Evolutionary conservation across 2,888 invertebrate species (phyloP).

Genomic region (Lucinisca nassula): DNA sequence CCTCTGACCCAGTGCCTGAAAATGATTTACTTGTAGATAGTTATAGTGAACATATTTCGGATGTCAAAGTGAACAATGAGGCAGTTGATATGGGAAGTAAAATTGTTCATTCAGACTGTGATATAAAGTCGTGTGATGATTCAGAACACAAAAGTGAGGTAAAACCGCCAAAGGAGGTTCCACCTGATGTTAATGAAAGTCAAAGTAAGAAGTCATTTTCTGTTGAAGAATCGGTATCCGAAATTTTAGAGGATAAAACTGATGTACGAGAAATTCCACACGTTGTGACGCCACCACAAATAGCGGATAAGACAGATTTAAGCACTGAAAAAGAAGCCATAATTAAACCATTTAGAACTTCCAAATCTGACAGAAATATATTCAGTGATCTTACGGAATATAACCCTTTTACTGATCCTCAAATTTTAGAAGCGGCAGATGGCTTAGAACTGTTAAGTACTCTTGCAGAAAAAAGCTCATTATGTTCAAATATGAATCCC

Average conservation of each 20-base stretch:
- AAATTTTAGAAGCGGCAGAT: constrained; percentile 82
- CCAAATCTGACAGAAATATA: constrained; percentile 48
- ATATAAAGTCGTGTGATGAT: not conserved
- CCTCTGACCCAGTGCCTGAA: not conserved
- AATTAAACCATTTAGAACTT: not conserved
- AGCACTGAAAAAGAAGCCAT: not conserved
- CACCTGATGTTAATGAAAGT: not conserved
- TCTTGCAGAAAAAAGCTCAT: constrained; percentile 82
- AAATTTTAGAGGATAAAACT: not conserved
- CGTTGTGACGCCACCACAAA: not conserved
- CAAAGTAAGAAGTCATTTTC: not conserved
- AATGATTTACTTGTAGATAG: not conserved
- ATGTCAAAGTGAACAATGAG: not conserved
- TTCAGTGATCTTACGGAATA: constrained; percentile 67
- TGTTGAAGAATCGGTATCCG: not conserved
- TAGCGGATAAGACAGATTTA: not conserved
- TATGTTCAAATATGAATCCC: constrained; percentile 48
- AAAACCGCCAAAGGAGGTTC: not conserved
- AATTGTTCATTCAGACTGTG: not conserved
- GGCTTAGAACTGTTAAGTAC: constrained; percentile 84
- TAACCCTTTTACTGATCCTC: constrained; percentile 83
- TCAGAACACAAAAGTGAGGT: not conserved
- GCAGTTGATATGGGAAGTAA: constrained; percentile 4
- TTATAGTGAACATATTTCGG: constrained; percentile 14
- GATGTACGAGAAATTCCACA: not conserved